A percentile compares a stretch with the other conserved stretches of the same genome.
These are phyloP conservation scores for Scatophagus argus DNA, from an alignment of 2,113 vertebrate species.

Conservation along the genomic window DNA sequence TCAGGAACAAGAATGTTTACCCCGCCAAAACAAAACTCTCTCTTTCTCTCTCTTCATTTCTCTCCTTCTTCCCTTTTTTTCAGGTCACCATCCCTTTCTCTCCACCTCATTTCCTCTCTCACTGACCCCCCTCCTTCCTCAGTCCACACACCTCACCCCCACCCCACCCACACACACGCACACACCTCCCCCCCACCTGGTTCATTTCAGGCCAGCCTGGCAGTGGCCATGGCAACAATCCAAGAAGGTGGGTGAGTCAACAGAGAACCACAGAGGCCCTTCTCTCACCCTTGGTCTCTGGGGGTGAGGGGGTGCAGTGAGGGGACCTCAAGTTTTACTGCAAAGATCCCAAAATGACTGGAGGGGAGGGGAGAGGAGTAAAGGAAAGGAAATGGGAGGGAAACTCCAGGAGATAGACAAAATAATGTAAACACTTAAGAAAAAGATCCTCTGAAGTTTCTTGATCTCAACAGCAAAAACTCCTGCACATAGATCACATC, in stretches of 20 bases:
- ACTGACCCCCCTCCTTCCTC: slow-evolving; percentile 2
- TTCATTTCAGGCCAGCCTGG: slow-evolving; percentile 56
- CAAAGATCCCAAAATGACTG: background rate
- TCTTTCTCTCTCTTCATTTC: background rate
- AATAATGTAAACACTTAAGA: slow-evolving; percentile 23
- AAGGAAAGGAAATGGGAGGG: background rate
- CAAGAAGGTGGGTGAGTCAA: slow-evolving; percentile 68
- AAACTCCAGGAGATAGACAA: background rate
- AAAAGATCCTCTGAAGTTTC: background rate
- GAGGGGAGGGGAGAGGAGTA: too few relatives aligned
- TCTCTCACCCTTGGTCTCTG: slow-evolving; percentile 36
- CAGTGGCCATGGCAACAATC: slow-evolving; percentile 64
- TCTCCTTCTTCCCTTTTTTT: slow-evolving; percentile 9
- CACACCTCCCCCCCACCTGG: slow-evolving; percentile 64
- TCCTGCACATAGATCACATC: background rate
- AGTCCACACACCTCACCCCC: background rate
- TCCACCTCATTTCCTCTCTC: slow-evolving; percentile 36
- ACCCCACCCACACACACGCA: slow-evolving; percentile 29
- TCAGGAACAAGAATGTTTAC: slow-evolving; percentile 42
- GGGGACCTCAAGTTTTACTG: slow-evolving; percentile 27
- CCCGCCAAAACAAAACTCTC: slow-evolving; percentile 31
- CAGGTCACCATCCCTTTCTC: slow-evolving; percentile 30
- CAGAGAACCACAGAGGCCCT: slow-evolving; percentile 58
- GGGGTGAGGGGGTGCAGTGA: slow-evolving; percentile 18
- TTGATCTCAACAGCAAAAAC: slow-evolving; percentile 7